Evolutionary conservation across 2,888 invertebrate species (phyloP).

Genomic region (Chrysolina oricalcia): DNA sequence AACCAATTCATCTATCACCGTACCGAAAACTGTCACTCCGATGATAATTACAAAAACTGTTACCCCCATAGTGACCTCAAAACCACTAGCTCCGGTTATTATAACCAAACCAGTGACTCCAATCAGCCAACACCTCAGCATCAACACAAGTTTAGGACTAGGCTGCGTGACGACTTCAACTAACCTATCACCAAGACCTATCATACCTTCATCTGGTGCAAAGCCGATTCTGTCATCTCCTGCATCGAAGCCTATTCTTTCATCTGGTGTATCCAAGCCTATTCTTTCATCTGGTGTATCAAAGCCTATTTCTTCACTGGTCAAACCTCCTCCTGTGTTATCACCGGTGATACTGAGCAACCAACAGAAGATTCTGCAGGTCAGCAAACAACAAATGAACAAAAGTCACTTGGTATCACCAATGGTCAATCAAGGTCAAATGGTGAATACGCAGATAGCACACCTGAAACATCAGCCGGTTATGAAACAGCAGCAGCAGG

Average conservation of each 20-base stretch:
- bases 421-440: constrained; percentile 48
- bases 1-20: constrained; percentile 29
- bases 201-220: constrained; percentile 50
- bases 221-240: constrained; percentile 50
- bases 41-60: constrained; percentile 41
- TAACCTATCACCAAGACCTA: constrained; percentile 65
- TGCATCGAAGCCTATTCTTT: constrained; percentile 46
- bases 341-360: constrained; percentile 56
- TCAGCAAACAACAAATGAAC: constrained; percentile 51
- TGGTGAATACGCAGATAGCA: constrained; percentile 70
- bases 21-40: constrained; percentile 38
- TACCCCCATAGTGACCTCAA: constrained; percentile 40
- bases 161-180: constrained; percentile 60
- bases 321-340: constrained; percentile 59
- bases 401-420: constrained; percentile 52
- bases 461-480: constrained; percentile 68
- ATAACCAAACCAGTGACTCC: constrained; percentile 57
- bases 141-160: constrained; percentile 65
- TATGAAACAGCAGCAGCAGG: constrained; percentile 64
- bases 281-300: constrained; percentile 46
- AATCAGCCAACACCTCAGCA: constrained; percentile 65
- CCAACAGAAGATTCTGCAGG: constrained; percentile 58
- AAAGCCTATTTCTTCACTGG: constrained; percentile 46
- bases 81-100: constrained; percentile 39
- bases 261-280: constrained; percentile 52